These are phyloP conservation scores for Globia sparganii DNA, from an alignment of 2,888 invertebrate species.

Conservation along the genomic window DNA sequence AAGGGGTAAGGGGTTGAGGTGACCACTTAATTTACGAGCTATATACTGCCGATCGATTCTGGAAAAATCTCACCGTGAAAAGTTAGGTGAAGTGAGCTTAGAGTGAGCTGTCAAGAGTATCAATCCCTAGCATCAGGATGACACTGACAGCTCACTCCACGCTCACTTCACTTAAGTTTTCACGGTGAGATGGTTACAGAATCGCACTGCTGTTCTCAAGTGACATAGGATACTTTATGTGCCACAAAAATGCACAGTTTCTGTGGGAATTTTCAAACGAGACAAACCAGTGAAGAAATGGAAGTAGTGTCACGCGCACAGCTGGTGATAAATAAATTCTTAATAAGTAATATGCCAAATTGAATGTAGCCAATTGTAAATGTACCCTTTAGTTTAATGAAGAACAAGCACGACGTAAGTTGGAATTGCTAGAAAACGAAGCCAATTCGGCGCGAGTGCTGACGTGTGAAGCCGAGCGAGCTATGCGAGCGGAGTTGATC, in stretches of 20 bases:
- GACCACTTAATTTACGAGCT: not conserved
- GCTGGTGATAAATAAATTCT: not conserved
- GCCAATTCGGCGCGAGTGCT: conserved; percentile 77
- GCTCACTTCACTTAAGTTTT: too few species aligned
- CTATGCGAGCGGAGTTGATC: conserved; percentile 79
- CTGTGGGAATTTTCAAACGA: not conserved
- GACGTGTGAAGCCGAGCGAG: conserved; percentile 79
- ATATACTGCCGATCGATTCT: too few species aligned
- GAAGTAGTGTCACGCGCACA: not conserved
- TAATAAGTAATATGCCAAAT: not conserved
- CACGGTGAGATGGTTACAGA: too few species aligned
- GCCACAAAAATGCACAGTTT: not conserved
- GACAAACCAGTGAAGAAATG: not conserved
- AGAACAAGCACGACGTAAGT: conserved; percentile 79
- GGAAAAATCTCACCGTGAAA: too few species aligned
- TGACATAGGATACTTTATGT: not conserved
- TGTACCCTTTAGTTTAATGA: conserved; percentile 80
- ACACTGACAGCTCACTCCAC: too few species aligned
- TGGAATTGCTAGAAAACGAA: conserved; percentile 72
- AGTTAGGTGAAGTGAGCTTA: too few species aligned
- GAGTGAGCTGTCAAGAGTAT: too few species aligned
- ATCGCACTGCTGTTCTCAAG: too few species aligned
- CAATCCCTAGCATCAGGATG: too few species aligned
- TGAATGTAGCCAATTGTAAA: not conserved
- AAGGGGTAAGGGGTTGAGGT: not conserved